Base-by-base conservation (phyloP, 2,113 vertebrate species). In the Ramphastos sulfuratus region DNA sequence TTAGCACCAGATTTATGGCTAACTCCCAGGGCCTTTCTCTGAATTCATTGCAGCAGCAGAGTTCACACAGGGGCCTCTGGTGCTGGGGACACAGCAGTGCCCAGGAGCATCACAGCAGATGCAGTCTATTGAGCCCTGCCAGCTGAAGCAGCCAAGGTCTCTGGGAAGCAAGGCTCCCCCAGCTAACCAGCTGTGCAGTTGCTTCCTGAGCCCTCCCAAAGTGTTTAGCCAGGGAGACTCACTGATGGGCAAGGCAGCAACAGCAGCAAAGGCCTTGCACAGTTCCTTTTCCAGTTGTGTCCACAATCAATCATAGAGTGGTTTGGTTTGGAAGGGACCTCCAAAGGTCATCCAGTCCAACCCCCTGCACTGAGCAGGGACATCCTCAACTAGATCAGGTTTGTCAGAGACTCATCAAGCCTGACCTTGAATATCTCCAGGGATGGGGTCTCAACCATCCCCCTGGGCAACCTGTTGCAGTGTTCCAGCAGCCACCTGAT, bases 1-100 rank as follows among this genome's bases (percentile, higher is more conserved):
- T 93, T n/a, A 58, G 60, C 77, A 21, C 55, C 73, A 55, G 88
- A 90, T 96, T 94, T 94, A 94, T 79, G 86, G 92, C 76, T 66
- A 54, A 50, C 28, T 90, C 89, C 90, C 95, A 92, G 55, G 42
- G 39, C 66, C 74, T 76, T 69, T 84, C 82, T 8, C 44, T 44
- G 55, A 21, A 87, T 82, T 84, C 72, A 78, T 72, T 85, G 8
- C 9, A 84, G 35, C 52, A 33, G 15, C 20, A 3, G 23, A 6
- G 42, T 5, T 79, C 88, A 69, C 23, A 69, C 58, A 14, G 35
- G 65, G 75, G 63, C 1, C 0, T 86, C 33, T 58, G 4, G 0
- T 42, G 70, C n/a, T 14, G 9, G 69, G 44, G 48, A 37, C 71
- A 30, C 6, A 16, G 75, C 58, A 61, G 52, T 1, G 3, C 20